Conservation (phyloP, 2,797 vertebrate genomes). For the Sarcoramphus papa region DNA sequence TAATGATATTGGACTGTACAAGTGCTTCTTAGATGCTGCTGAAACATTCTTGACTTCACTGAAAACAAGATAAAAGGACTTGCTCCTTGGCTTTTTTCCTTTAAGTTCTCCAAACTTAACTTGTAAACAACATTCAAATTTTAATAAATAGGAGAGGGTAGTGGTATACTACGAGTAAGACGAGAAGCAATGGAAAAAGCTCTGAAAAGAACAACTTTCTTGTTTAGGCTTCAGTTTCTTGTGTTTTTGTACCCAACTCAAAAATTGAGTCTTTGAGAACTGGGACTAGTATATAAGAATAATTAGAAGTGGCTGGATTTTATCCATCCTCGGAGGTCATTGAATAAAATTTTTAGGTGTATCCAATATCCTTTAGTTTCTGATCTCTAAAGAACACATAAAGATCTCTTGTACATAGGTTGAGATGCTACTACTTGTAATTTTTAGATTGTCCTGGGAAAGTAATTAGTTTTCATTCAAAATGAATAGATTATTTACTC, state of each 20-base stretch:
- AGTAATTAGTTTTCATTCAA: not conserved
- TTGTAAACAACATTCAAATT: not conserved
- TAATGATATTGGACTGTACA: not conserved
- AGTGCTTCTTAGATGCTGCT: not conserved
- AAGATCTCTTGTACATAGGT: not conserved
- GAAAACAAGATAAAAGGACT: not conserved
- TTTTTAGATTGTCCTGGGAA: not conserved
- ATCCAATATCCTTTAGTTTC: not conserved
- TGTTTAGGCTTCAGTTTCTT: not conserved
- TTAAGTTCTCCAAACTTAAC: not conserved
- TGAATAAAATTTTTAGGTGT: not conserved
- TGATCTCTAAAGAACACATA: not conserved
- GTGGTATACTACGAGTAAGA: not conserved
- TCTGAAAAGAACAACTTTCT: not conserved
- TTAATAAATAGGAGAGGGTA: not conserved
- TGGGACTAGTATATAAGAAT: not conserved
- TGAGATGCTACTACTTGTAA: not conserved
- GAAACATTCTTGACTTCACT: not conserved
- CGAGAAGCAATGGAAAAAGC: not conserved
- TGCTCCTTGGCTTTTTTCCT: not conserved
- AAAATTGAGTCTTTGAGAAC: not conserved
- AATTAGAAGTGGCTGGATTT: not conserved
- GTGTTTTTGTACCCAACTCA: not conserved
- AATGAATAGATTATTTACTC: not conserved
- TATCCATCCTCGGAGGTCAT: not conserved